phyloP scores from a whole-genome alignment of 2,888 invertebrate genomes.

The Netelia virgata region DNA sequence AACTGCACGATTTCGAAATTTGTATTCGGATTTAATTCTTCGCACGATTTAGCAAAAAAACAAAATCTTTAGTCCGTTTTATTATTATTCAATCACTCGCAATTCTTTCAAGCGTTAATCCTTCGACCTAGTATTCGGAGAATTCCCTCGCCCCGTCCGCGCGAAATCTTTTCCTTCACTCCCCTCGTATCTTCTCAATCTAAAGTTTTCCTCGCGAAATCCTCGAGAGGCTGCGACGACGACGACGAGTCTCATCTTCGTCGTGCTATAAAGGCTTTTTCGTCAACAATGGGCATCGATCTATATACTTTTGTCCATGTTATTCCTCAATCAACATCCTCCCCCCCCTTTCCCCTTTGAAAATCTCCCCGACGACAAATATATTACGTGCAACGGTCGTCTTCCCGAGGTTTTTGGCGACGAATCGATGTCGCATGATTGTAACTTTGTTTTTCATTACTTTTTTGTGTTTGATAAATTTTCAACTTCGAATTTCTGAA shows the following conservation, averaged over 20 bases:
- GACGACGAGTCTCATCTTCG: conserved; percentile 26
- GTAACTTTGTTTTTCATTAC: too few species aligned
- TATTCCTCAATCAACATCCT: conserved; percentile 55
- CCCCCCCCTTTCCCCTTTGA: background rate
- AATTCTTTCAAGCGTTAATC: conserved; percentile 5
- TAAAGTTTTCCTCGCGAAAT: conserved; percentile 35
- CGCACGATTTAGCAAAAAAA: background rate
- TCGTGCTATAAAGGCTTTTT: conserved; percentile 39
- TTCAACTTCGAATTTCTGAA: too few species aligned
- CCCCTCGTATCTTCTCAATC: conserved; percentile 2
- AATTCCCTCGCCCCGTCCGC: too few species aligned
- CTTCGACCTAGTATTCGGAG: too few species aligned
- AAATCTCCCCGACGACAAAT: conserved; percentile 9
- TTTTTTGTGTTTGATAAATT: too few species aligned
- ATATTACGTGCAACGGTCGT: background rate
- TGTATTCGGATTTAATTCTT: background rate
- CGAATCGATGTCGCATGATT: too few species aligned
- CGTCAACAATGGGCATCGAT: conserved; percentile 23
- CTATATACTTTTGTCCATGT: conserved; percentile 25
- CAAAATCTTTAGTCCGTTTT: background rate
- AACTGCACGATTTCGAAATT: background rate
- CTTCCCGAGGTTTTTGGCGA: too few species aligned
- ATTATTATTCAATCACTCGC: background rate
- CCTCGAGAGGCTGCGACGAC: conserved; percentile 17
- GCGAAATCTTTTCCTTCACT: background rate